Evolutionary conservation across 2,113 vertebrate genomes (phyloP).

Genomic region (Macaca nemestrina): DNA sequence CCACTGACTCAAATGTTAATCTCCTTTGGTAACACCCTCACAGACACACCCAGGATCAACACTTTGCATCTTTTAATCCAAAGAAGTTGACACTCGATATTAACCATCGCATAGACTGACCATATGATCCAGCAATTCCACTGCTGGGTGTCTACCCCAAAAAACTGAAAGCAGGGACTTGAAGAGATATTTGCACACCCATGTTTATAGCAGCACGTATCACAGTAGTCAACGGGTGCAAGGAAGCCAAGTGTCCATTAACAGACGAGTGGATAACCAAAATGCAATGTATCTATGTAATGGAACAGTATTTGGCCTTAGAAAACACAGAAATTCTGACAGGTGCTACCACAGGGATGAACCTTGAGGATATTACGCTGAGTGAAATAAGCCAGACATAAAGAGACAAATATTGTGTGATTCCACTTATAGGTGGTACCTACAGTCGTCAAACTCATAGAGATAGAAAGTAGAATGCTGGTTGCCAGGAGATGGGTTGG

Average conservation of each 20-base stretch:
- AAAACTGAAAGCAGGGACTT: neutral
- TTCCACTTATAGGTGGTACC: neutral
- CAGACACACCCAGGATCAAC: too few species aligned
- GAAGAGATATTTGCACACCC: neutral
- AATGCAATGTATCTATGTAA: too few species aligned
- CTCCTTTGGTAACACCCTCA: too few species aligned
- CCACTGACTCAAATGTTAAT: too few species aligned
- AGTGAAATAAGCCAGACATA: neutral
- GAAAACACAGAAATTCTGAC: neutral
- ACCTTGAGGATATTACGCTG: neutral
- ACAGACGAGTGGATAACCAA: neutral
- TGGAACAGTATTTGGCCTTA: neutral
- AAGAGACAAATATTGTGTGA: neutral
- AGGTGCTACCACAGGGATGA: fast-evolving
- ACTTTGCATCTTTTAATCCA: too few species aligned
- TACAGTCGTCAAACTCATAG: neutral
- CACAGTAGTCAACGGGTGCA: neutral
- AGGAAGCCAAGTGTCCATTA: neutral
- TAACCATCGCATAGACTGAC: neutral
- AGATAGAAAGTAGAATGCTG: neutral
- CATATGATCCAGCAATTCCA: neutral
- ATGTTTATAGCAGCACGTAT: neutral
- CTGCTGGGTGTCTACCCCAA: neutral
- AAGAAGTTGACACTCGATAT: too few species aligned
- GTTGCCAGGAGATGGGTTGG: neutral